Conservation (phyloP, 2,113 vertebrate genomes). For the Sphyrna mokarran region DNA sequence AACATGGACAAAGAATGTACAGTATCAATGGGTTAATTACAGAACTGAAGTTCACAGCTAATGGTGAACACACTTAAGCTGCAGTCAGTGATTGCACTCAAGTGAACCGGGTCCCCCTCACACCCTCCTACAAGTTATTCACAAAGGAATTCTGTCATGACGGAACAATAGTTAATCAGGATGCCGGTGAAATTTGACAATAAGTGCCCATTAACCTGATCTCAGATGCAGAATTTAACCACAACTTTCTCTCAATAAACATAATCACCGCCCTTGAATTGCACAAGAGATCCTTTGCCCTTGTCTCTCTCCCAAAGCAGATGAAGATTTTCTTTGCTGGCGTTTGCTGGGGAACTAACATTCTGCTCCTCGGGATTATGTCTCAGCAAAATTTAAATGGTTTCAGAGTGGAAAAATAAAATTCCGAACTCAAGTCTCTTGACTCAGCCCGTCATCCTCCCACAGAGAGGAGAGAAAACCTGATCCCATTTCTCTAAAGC, state of each 20-base stretch:
- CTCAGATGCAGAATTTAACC: neutral
- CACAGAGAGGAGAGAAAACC: neutral
- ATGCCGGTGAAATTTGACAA: neutral
- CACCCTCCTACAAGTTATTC: neutral
- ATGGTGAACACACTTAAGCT: neutral
- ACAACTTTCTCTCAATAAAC: neutral
- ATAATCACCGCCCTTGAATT: neutral
- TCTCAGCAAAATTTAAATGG: neutral
- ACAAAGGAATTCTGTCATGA: neutral
- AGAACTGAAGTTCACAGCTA: conserved; percentile 9
- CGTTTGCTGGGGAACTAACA: neutral
- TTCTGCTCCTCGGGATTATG: neutral
- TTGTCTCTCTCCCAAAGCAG: neutral
- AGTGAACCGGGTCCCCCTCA: too few species aligned
- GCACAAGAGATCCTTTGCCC: neutral
- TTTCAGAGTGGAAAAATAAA: conserved; percentile 4
- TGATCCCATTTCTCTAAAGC: conserved; percentile 18
- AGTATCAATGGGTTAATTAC: neutral
- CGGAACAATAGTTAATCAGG: neutral
- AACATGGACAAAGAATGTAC: neutral
- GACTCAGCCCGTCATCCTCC: neutral
- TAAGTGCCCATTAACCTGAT: neutral
- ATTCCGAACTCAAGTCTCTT: conserved; percentile 9
- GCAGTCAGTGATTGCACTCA: neutral
- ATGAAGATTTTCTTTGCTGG: neutral